Evolutionary conservation across 2,888 invertebrate genomes (phyloP).

Genomic region (Drosophila lacicola): DNA sequence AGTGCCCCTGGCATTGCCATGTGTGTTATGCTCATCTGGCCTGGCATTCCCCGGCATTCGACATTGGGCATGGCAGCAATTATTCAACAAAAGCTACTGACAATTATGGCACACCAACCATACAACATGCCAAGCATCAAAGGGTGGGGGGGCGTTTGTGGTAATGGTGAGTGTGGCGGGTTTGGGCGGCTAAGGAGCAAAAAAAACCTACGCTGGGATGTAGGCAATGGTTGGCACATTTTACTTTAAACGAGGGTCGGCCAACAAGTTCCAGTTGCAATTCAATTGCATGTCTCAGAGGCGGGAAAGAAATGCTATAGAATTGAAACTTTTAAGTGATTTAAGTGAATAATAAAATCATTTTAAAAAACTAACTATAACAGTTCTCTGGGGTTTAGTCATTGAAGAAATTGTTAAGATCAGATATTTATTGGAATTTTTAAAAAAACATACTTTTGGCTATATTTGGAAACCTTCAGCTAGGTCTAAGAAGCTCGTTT

Average conservation of each 20-base stretch:
- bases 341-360: no score
- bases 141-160: neutral
- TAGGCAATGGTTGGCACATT: slow-evolving; percentile 18
- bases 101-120: slow-evolving; percentile 76
- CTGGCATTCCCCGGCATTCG: slow-evolving; percentile 63
- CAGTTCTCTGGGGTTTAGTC: no score
- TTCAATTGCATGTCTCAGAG: no score
- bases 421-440: no score
- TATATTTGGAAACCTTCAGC: no score
- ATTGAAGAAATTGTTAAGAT: no score
- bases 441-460: no score
- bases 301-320: no score
- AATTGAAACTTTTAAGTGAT: no score
- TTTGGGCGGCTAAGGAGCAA: neutral
- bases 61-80: slow-evolving; percentile 78
- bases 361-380: no score
- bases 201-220: slow-evolving; percentile 7
- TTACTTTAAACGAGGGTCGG: slow-evolving; percentile 25
- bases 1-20: slow-evolving; percentile 55
- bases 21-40: slow-evolving; percentile 56
- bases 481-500: no score
- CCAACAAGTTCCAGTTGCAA: slow-evolving; percentile 7
- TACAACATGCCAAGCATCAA: slow-evolving; percentile 48
- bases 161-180: neutral
- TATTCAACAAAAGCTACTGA: slow-evolving; percentile 80